Evolutionary conservation across 1,140 invertebrate species (phyloP).

Genomic region (Drosophila sulfurigaster): DNA sequence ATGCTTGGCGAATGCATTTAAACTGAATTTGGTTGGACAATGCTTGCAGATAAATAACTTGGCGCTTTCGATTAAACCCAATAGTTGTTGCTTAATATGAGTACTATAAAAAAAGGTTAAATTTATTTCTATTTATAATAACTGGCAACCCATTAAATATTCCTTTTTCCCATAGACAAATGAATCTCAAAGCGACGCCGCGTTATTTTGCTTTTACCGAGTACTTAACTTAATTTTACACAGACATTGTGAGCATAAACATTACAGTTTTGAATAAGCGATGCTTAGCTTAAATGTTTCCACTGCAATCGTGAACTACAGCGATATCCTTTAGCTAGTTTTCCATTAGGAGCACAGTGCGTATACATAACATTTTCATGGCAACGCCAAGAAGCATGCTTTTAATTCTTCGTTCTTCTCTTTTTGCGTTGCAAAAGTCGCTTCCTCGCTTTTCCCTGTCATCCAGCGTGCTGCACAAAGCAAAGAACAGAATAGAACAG

Average conservation of each 20-base stretch:
- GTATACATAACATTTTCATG: constrained; percentile 40
- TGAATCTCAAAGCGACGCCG: background rate
- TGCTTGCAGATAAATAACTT: constrained; percentile 8
- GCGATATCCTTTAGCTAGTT: constrained; percentile 19
- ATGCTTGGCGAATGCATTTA: constrained; percentile 24
- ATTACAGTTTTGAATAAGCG: constrained; percentile 17
- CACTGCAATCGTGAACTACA: constrained; percentile 11
- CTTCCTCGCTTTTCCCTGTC: constrained; percentile 17
- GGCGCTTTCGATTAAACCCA: background rate
- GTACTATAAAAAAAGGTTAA: too few relatives aligned
- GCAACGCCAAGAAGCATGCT: constrained; percentile 36
- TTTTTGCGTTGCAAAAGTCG: background rate
- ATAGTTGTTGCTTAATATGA: background rate
- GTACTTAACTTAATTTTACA: constrained; percentile 2
- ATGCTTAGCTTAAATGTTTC: constrained; percentile 17
- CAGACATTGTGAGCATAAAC: background rate
- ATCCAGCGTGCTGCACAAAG: constrained; percentile 13
- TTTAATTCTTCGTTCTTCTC: constrained; percentile 28
- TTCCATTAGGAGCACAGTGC: constrained; percentile 32
- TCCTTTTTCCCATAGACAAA: background rate
- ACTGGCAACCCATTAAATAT: background rate
- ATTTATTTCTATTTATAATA: too few relatives aligned
- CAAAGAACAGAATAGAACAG: constrained; percentile 15
- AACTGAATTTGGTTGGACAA: background rate
- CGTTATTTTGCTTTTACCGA: background rate